These are phyloP conservation scores for Globodera ellingtonae DNA, from an alignment of 1,140 invertebrate species.

Conservation along the genomic window DNA sequence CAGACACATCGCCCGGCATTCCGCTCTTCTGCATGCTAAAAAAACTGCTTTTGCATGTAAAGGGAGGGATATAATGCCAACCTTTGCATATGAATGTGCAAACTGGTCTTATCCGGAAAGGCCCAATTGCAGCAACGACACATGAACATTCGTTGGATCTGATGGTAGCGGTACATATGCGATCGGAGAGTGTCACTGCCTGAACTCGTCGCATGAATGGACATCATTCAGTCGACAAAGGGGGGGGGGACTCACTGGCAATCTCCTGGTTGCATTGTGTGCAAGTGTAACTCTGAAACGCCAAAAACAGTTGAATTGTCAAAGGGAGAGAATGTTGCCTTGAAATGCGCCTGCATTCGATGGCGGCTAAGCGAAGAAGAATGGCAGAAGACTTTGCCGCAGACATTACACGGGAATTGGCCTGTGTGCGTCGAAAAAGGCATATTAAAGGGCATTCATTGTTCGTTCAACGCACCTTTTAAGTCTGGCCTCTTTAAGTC, in stretches of 20 bases:
- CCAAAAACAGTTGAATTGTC: no score
- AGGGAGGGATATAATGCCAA: background rate
- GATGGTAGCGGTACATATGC: slow-evolving; percentile 64
- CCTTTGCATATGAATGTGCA: slow-evolving; percentile 61
- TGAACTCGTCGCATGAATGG: slow-evolving; percentile 35
- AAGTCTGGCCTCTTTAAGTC: slow-evolving; percentile 62
- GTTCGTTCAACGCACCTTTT: slow-evolving; percentile 50
- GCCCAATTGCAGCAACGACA: slow-evolving; percentile 66
- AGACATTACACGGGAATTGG: slow-evolving; percentile 63
- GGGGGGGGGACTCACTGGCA: slow-evolving; percentile 56
- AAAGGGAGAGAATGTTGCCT: slow-evolving; percentile 12
- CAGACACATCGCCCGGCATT: slow-evolving; percentile 38
- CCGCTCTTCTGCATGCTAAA: slow-evolving; percentile 35
- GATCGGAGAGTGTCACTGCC: slow-evolving; percentile 63
- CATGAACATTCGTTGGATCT: slow-evolving; percentile 65
- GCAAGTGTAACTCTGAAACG: slow-evolving; percentile 57
- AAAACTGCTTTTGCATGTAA: background rate
- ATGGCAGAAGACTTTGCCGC: slow-evolving; percentile 63
- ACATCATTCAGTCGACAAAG: background rate
- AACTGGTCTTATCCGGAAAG: slow-evolving; percentile 64
- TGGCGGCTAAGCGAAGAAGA: slow-evolving; percentile 64
- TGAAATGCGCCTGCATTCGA: slow-evolving; percentile 65
- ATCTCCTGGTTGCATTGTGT: slow-evolving; percentile 64
- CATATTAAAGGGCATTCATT: slow-evolving; percentile 2
- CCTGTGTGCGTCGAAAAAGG: slow-evolving; percentile 41